Evolutionary conservation across 2,888 invertebrate genomes (phyloP).

Genomic region (Agrotis ipsilon): DNA sequence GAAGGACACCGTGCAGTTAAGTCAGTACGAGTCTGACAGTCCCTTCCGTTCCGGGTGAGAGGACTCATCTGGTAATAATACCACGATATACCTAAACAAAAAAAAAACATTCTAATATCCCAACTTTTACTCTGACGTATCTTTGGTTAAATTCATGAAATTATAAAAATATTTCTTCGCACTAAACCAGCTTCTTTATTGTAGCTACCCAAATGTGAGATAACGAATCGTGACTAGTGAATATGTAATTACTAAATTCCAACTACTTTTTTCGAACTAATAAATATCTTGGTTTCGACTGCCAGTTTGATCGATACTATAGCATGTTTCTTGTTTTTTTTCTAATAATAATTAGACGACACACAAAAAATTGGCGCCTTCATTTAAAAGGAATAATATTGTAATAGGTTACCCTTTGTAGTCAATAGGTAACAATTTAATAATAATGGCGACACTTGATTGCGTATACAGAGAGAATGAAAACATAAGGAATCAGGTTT

Average conservation of each 20-base stretch:
- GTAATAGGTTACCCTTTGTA: slow-evolving; percentile 17
- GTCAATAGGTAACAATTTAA: slow-evolving; percentile 17
- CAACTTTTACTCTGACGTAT: too few relatives aligned
- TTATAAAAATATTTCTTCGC: too few relatives aligned
- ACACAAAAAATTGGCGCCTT: slow-evolving; percentile 4
- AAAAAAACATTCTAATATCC: too few relatives aligned
- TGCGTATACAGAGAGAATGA: background rate
- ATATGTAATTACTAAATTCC: background rate
- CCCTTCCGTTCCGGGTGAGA: too few relatives aligned
- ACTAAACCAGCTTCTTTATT: too few relatives aligned
- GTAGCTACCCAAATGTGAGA: too few relatives aligned
- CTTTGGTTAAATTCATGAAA: too few relatives aligned
- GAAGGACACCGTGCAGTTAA: too few relatives aligned
- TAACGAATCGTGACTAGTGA: background rate
- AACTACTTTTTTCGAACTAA: background rate
- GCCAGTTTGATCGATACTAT: background rate
- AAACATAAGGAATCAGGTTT: slow-evolving; percentile 19
- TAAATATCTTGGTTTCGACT: background rate
- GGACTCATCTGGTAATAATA: too few relatives aligned
- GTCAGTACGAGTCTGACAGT: too few relatives aligned
- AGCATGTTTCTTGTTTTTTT: background rate
- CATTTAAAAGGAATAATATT: background rate
- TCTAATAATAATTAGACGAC: background rate
- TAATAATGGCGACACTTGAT: slow-evolving; percentile 19
- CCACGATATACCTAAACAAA: too few relatives aligned